Conservation (phyloP, 2,888 invertebrate species). For the Thereva unica region DNA sequence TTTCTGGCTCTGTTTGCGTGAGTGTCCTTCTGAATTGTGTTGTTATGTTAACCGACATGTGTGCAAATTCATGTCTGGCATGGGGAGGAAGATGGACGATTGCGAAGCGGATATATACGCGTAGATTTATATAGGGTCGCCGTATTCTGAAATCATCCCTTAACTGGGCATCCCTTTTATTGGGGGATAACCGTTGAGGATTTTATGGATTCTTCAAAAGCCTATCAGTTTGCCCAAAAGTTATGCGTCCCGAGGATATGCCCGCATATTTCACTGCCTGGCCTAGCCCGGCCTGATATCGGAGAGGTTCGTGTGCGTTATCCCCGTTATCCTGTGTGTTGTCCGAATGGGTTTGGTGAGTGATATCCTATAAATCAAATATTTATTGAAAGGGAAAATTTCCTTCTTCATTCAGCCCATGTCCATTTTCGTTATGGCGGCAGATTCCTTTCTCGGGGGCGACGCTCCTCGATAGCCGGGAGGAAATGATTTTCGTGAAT, state of each 20-base stretch:
- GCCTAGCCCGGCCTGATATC: conserved; percentile 8
- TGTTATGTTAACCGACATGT: conserved; percentile 42
- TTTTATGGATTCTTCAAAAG: conserved; percentile 42
- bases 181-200: conserved; percentile 40
- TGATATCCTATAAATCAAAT: conserved; percentile 43
- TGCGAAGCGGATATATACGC: background rate
- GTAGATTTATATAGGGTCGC: background rate
- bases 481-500: conserved; percentile 22
- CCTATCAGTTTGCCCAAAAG: conserved; percentile 41
- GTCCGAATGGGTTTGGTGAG: conserved; percentile 34
- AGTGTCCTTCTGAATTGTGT: conserved; percentile 38
- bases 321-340: no score
- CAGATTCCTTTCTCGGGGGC: conserved; percentile 4
- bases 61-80: conserved; percentile 33
- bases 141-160: conserved; percentile 30
- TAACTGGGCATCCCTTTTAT: conserved; percentile 39
- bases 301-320: conserved; percentile 7
- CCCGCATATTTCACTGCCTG: conserved; percentile 39
- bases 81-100: background rate
- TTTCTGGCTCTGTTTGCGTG: conserved; percentile 26
- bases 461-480: background rate
- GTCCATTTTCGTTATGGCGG: conserved; percentile 12
- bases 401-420: conserved; percentile 17
- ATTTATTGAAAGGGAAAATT: conserved; percentile 41
- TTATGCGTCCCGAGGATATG: conserved; percentile 36